Conservation (phyloP, 2,113 vertebrate species). For the Ia io region DNA sequence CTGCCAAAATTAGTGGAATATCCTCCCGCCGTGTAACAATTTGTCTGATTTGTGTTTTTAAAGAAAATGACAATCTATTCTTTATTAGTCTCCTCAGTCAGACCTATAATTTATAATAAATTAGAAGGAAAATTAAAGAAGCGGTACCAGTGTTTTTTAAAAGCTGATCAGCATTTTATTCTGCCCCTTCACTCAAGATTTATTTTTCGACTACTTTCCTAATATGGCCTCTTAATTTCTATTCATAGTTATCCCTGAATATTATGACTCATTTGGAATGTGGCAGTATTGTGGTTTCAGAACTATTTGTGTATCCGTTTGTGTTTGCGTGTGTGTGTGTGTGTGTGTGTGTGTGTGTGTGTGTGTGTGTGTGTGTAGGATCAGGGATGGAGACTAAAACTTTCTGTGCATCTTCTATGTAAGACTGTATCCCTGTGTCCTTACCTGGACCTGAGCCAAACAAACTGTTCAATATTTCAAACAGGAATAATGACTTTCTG, state of each 20-base stretch:
- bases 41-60: constrained; percentile 23
- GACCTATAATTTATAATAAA: constrained; percentile 46
- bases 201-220: not conserved
- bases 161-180: constrained; percentile 17
- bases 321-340: not conserved
- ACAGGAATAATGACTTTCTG: not conserved
- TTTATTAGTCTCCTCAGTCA: constrained; percentile 43
- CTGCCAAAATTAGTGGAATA: constrained; percentile 22
- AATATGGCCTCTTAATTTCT: not conserved
- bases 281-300: not conserved
- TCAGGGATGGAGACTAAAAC: not conserved
- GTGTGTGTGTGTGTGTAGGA: fast-evolving
- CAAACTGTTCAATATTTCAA: not conserved
- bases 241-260: not conserved
- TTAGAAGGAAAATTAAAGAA: constrained; percentile 51
- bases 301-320: not conserved
- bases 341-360: not conserved
- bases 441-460: not conserved
- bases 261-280: not conserved
- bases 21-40: not conserved
- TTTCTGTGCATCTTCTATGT: not conserved
- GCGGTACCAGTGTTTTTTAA: not conserved
- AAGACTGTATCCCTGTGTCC: not conserved
- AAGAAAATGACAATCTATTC: constrained; percentile 18
- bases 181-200: not conserved